Evolutionary conservation across 92 coral and sea anemone species (phyloP), one percentile per base, ranked within the genome.

Genomic region (Plumapathes pennacea): DNA sequence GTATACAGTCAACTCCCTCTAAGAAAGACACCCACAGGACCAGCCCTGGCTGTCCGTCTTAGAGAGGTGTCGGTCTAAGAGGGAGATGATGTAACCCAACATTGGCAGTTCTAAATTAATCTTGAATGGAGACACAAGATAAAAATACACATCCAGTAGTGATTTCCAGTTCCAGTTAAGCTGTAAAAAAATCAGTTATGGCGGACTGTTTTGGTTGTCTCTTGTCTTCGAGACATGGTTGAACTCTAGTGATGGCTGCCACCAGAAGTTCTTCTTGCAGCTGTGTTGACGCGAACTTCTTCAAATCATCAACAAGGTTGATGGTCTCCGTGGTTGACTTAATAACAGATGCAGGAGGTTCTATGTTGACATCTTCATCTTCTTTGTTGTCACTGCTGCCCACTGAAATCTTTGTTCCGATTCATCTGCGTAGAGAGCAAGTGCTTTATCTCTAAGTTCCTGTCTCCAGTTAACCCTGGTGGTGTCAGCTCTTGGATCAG

Each of bases 51-150:
- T 57, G 64, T 57, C 55, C 56, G 64, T 57, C 64, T 6, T 38
- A 57, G 46, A 33, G 64, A 57, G 64, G 64, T 57, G 64, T 57
- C 54, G 28, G 50, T 36, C 64, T 57, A 33, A 33, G 19, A 57
- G 64, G 38, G 56, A 52, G 59, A 10, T 41, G 34, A 31, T 21
- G 34, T 52, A 52, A 52, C 59, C 29, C 33, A 25, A 52, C 41
- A 30, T 27, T 25, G 15, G 22, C n/a, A 29, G 33, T 52, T 51
- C 31, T 52, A 31, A 52, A 41, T 29, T 52, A 52, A 52, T 52
- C 38, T 41, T 52, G 41, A 29, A 52, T 41, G 38, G 15, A 25
- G 29, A 41, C 59, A 52, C 59, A 28, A 19, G 29, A 41, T 29
- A 29, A 6, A 52, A 25, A 41, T 4, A 41, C 31, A 38, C 33